Evolutionary conservation across 2,113 vertebrate genomes (phyloP), one percentile per base, ranked within the genome.

Genomic region (Fukomys damarensis): DNA sequence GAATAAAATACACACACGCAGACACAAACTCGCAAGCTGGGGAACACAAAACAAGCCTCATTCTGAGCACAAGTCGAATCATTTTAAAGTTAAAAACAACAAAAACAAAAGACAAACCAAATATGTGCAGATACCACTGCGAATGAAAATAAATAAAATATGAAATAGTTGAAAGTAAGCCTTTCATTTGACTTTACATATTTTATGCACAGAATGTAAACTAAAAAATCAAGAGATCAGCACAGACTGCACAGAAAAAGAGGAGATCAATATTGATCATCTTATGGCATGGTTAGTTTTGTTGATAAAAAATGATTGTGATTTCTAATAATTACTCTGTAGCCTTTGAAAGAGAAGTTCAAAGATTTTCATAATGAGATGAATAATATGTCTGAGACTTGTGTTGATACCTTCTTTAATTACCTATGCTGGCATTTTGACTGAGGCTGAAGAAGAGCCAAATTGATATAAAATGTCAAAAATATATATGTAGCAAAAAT

Each of bases 1-100:
- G 96, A 97, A 98, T 98, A 65, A 98, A 98, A 94, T 65, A 87
- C 88, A 93, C 83, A 91, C 46, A 68, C 0, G 13, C 89, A 86
- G 54, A 74, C 66, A 49, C 66, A 20, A 83, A 96, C 24, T 35
- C 63, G 68, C 93, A 93, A 91, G 96, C 98, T 96, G 96, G 91
- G 95, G 98, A 98, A 98, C 83, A 97, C 94, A 98, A 97, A 98
- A 97, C 95, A 97, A 98, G 87, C 91, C 7, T 0, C 43, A 68
- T 98, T 98, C 96, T 97, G 97, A 97, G 95, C 95, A 95, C 91
- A 93, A 97, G 98, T 94, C 72, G 92, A 88, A 86, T 93, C 72
- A 89, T 97, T 98, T 98, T 96, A 98, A 98, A 97, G 96, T 96
- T 93, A 61, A 95, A 98, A 96, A 95, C 52, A 81, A 54, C 49